phyloP scores from a whole-genome alignment of 1,140 invertebrate species.

The Stratiolaelaps scimitus region DNA sequence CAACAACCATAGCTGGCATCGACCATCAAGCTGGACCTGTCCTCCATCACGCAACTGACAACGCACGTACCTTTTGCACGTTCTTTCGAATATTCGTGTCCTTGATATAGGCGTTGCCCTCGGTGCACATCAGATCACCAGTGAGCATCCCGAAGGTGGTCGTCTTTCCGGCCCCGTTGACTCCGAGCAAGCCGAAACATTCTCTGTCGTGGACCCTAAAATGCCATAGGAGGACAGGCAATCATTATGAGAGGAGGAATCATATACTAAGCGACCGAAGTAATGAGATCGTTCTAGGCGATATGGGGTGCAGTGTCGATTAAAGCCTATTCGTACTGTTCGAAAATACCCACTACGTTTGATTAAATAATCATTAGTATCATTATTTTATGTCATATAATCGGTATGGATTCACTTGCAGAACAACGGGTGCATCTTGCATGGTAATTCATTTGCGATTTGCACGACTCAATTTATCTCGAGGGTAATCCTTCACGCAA shows the following conservation, averaged over 20 bases:
- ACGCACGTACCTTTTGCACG: slow-evolving; percentile 48
- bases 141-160: slow-evolving; percentile 41
- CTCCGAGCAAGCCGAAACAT: slow-evolving; percentile 46
- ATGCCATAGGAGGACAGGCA: slow-evolving; percentile 29
- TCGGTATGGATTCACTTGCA: no score
- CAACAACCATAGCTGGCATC: no score
- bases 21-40: no score
- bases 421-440: no score
- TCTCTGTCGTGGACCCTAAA: slow-evolving; percentile 40
- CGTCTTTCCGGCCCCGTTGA: slow-evolving; percentile 42
- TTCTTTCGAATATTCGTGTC: slow-evolving; percentile 50
- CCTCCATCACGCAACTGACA: no score
- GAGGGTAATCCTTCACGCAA: neutral
- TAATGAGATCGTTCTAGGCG: neutral
- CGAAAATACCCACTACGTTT: no score
- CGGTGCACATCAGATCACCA: slow-evolving; percentile 39
- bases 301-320: neutral
- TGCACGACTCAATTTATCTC: no score
- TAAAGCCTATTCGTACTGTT: no score
- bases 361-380: no score
- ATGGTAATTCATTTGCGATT: no score
- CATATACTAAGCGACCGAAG: neutral
- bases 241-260: slow-evolving; percentile 31
- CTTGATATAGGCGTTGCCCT: slow-evolving; percentile 38
- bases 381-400: no score